A percentile compares a stretch with the other conserved stretches of the same genome.
phyloP scores from a whole-genome alignment of 2,888 invertebrate genomes.

The Agelastica alni region DNA sequence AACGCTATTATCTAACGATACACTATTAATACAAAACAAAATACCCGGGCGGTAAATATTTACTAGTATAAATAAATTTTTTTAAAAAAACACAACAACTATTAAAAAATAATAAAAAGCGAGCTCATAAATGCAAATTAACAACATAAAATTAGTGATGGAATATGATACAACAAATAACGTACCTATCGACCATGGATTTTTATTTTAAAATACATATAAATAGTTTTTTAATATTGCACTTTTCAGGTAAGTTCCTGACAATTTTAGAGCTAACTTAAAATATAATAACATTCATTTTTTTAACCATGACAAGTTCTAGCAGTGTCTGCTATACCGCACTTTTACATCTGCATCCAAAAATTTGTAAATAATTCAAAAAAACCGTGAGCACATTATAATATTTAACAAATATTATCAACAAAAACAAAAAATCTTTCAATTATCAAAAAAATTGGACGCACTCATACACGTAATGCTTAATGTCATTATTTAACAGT shows the following conservation, averaged over 20 bases:
- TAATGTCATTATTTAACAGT: too few species aligned
- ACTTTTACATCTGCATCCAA: neutral
- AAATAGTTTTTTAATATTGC: slow-evolving; percentile 8
- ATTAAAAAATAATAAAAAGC: slow-evolving; percentile 1
- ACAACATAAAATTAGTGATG: slow-evolving; percentile 1
- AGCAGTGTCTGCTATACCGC: neutral
- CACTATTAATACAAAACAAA: neutral
- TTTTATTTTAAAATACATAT: slow-evolving; percentile 1
- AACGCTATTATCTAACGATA: too few species aligned
- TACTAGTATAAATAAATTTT: neutral
- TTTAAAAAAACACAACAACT: neutral
- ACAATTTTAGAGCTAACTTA: too few species aligned
- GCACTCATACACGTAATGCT: too few species aligned
- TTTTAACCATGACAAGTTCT: neutral
- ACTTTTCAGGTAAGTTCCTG: slow-evolving; percentile 3
- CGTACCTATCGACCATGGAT: neutral
- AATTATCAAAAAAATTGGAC: neutral
- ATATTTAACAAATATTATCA: too few species aligned
- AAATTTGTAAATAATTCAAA: neutral
- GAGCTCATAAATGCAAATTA: slow-evolving; percentile 4
- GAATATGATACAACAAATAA: neutral
- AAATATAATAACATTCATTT: too few species aligned
- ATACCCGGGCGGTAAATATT: neutral
- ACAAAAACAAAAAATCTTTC: too few species aligned
- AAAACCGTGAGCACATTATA: neutral